Base-by-base conservation (phyloP, 2,797 vertebrate species). In the Ctenopoma multispine region DNA sequence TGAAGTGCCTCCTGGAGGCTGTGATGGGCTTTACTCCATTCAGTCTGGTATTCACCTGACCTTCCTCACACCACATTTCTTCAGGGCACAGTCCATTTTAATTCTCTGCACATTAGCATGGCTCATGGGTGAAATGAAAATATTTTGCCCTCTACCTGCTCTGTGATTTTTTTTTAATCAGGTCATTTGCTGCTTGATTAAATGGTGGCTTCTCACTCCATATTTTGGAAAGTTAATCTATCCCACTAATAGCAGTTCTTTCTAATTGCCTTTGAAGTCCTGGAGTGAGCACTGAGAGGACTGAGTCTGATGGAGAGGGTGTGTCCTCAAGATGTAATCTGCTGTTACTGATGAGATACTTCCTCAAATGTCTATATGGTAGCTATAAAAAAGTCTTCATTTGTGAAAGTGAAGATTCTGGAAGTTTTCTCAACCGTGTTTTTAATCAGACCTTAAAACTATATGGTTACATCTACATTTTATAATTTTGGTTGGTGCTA, bases 141-240 rank as follows among this genome's bases (percentile, higher is more conserved):
- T 18, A 44, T 60, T 73, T 76, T 38, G 56, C 70, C 62, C 57
- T 65, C 57, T 58, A 78, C 69, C 61, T 72, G 59, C 49, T 75
- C 31, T 41, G 67, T 63, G 48, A 55, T 66, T 59, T 65, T 78
- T 62, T 54, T 56, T 66, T 27, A 40, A 43, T 14, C 47, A 23
- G 47, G 47, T 48, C 21, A 48, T 48, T 48, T 43, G 17, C 41
- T 72, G 59, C 24, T 48, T 66, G 66, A 78, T 78, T 75, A 82
- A 75, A 81, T 55, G 67, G 68, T 70, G 67, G 75, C 70, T 61
- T 50, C 68, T 71, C 29, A 50, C 36, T 72, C 80, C 63, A 68
- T 71, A 75, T 86, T 79, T 65, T 72, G 67, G 72, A 56, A 83
- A 81, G 61, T 77, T 85, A 73, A 84, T 85, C 76, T 70, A 54